A percentile compares a stretch with the other conserved stretches of the same genome.
These are phyloP conservation scores for Eumeta japonica DNA, from an alignment of 1,140 invertebrate genomes.

Conservation along the genomic window DNA sequence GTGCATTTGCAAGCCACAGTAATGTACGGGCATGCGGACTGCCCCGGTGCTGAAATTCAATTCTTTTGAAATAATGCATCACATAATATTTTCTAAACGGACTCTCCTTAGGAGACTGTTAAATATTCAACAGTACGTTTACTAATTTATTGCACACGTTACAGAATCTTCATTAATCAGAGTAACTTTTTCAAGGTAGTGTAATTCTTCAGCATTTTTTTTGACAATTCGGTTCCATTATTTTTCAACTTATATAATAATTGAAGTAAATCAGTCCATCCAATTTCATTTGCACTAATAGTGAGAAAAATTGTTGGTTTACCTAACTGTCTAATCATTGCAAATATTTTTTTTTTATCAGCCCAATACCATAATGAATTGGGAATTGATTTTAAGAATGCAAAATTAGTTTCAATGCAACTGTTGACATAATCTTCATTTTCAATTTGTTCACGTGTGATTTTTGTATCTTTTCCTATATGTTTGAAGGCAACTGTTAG, in stretches of 20 bases:
- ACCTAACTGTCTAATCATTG: slow-evolving; percentile 29
- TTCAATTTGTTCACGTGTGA: no score
- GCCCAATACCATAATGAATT: slow-evolving; percentile 28
- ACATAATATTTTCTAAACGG: slow-evolving; percentile 29
- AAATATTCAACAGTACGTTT: no score
- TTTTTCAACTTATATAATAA: slow-evolving; percentile 33
- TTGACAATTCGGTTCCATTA: slow-evolving; percentile 14
- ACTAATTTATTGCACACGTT: slow-evolving; percentile 40
- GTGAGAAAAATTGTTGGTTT: slow-evolving; percentile 25
- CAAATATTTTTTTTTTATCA: slow-evolving; percentile 33
- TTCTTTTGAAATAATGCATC: slow-evolving; percentile 31
- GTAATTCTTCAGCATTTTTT: slow-evolving; percentile 14
- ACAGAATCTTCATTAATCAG: slow-evolving; percentile 43
- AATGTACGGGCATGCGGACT: slow-evolving; percentile 18
- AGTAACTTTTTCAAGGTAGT: slow-evolving; percentile 20
- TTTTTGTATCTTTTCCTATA: slow-evolving; percentile 4
- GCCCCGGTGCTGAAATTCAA: slow-evolving; percentile 51
- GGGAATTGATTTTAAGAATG: slow-evolving; percentile 18
- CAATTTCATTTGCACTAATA: slow-evolving; percentile 25
- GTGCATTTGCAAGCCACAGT: slow-evolving; percentile 12
- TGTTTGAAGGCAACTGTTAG: no score
- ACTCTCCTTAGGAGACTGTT: no score
- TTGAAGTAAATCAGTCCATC: slow-evolving; percentile 33
- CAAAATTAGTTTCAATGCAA: slow-evolving; percentile 9
- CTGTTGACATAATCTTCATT: slow-evolving; percentile 5